Evolutionary conservation across 1,140 invertebrate species (phyloP).

Genomic region (Battus philenor): DNA sequence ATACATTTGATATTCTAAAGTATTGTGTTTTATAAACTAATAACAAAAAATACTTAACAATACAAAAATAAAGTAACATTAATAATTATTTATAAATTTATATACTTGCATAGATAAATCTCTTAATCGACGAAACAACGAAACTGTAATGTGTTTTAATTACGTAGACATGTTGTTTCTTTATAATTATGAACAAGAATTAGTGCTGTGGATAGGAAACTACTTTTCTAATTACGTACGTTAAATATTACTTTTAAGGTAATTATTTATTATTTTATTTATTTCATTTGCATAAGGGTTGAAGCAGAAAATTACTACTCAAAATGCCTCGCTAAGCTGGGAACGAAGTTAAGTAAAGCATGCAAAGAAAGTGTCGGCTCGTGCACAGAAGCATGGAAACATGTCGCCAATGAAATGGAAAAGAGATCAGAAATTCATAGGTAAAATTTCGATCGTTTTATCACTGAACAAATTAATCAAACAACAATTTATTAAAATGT

Average conservation of each 20-base stretch:
- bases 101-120: not conserved
- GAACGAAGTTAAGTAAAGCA: slow-evolving; percentile 89
- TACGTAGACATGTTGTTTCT: no score
- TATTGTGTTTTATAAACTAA: not conserved
- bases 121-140: no score
- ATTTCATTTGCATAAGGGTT: slow-evolving; percentile 78
- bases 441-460: slow-evolving; percentile 43
- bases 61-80: not conserved
- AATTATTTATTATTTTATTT: no score
- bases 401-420: slow-evolving; percentile 93
- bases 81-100: not conserved
- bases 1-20: no score
- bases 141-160: no score
- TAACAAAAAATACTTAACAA: not conserved
- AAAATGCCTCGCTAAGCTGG: slow-evolving; percentile 91
- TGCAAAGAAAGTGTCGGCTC: slow-evolving; percentile 87
- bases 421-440: slow-evolving; percentile 91
- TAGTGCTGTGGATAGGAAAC: no score
- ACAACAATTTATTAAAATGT: slow-evolving; percentile 10
- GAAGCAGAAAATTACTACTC: slow-evolving; percentile 93
- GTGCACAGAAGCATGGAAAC: slow-evolving; percentile 92
- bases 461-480: slow-evolving; percentile 10
- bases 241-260: no score
- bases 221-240: no score
- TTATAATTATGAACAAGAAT: no score